Base-by-base conservation (phyloP, 2,888 invertebrate species). In the Drosophila colorata region DNA sequence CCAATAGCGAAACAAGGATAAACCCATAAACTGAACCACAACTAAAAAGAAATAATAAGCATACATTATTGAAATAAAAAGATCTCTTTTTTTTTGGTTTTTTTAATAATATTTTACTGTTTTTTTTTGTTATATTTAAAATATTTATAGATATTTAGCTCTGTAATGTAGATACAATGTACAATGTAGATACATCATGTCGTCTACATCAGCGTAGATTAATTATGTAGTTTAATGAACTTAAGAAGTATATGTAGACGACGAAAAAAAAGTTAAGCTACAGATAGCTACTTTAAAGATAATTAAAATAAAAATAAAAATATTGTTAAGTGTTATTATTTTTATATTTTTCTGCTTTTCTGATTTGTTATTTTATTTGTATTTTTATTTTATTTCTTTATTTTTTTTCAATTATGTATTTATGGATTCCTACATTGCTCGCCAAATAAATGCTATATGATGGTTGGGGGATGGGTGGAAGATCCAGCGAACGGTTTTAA, bases 61-160 rank as follows among this genome's bases (percentile, higher is more conserved):
- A 13, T 33, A 8, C 28, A 9, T 2, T 28, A 33, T 4, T 41
- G 6, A 74, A 72, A 56, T 46, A 67, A 49, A 43, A 52, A 70
- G 56, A 47, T 20, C 11, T 56, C 65, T 49, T 71, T 84, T 80
- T 69, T 80, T 87, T 70, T 56, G 35, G 35, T 18, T 60, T 69
- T 84, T 83, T 88, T 80, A 68, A 71, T 82, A 88, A 79, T 79
- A 82, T 86, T 88, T 87, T 87, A 80, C 74, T 69, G 77, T 88
- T 88, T 88, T 74, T 82, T 70, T 59, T 86, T 74, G 74, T 78
- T 75, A 87, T 84, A 80, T 84, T 76, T 82, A 82, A 74, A 86
- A 82, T 85, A 79, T 74, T 76, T 83, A 82, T 81, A 74, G 63
- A 61, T 78, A 72, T 72, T 85, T 87, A 82, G 78, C 69, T 77